phyloP scores from a whole-genome alignment of 2,797 vertebrate genomes.

The Fundulus diaphanus region DNA sequence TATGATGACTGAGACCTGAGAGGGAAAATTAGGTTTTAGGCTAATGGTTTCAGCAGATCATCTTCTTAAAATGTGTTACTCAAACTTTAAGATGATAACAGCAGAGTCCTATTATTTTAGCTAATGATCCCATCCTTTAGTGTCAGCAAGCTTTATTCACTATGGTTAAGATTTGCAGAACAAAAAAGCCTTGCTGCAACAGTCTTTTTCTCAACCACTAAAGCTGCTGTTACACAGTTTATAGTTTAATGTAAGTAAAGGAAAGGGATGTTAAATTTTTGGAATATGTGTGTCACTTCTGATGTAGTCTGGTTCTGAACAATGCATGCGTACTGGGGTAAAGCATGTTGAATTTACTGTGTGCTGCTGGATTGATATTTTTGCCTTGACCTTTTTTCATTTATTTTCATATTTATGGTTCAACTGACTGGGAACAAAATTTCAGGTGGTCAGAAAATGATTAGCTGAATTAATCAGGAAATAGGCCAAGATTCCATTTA shows the following conservation, averaged over 20 bases:
- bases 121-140: conserved; percentile 78
- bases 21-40: conserved; percentile 59
- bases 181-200: conserved; percentile 38
- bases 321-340: not conserved
- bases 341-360: not conserved
- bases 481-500: not conserved
- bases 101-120: conserved; percentile 71
- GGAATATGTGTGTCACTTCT: not conserved
- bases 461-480: not conserved
- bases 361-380: not conserved
- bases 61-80: conserved; percentile 71
- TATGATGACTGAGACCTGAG: conserved; percentile 50
- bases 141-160: conserved; percentile 58
- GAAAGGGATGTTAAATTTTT: not conserved
- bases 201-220: not conserved
- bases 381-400: not conserved
- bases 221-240: not conserved
- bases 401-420: not conserved
- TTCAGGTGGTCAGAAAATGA: too few species aligned
- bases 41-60: conserved; percentile 57
- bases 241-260: not conserved
- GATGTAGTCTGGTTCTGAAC: not conserved
- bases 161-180: conserved; percentile 41
- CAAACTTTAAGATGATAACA: conserved; percentile 68
- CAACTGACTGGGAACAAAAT: not conserved